Evolutionary conservation across 1,140 invertebrate genomes (phyloP).

Genomic region (Asobara japonica): DNA sequence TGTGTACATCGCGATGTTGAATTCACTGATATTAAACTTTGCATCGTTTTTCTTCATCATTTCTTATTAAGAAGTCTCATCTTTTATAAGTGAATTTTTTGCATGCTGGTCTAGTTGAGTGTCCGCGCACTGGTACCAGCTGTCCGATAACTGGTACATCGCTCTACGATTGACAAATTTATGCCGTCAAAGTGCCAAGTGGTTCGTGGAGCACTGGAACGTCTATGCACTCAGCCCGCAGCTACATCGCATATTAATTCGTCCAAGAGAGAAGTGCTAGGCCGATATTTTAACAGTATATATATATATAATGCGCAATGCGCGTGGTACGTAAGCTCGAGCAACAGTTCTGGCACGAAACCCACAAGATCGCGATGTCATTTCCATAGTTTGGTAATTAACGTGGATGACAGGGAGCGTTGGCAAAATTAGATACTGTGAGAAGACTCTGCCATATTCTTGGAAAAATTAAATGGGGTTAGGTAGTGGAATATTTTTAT

Average conservation of each 20-base stretch:
- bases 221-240: not conserved
- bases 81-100: too few relatives aligned
- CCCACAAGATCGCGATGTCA: constrained; percentile 21
- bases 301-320: not conserved
- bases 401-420: constrained; percentile 6
- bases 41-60: too few relatives aligned
- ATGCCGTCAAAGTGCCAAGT: constrained; percentile 38
- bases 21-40: too few relatives aligned
- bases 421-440: not conserved
- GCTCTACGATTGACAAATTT: constrained; percentile 33
- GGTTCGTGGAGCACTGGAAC: constrained; percentile 22
- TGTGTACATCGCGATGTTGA: too few relatives aligned
- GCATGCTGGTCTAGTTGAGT: too few relatives aligned
- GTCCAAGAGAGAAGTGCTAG: not conserved
- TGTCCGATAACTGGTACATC: too few relatives aligned
- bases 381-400: constrained; percentile 36
- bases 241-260: constrained; percentile 36
- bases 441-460: not conserved
- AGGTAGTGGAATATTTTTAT: too few relatives aligned
- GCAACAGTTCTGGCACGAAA: constrained; percentile 26
- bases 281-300: not conserved
- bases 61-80: too few relatives aligned
- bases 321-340: not conserved
- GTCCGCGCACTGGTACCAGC: too few relatives aligned
- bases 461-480: not conserved